phyloP scores from a whole-genome alignment of 2,797 vertebrate species.

The Pseudomugil tenellus region DNA sequence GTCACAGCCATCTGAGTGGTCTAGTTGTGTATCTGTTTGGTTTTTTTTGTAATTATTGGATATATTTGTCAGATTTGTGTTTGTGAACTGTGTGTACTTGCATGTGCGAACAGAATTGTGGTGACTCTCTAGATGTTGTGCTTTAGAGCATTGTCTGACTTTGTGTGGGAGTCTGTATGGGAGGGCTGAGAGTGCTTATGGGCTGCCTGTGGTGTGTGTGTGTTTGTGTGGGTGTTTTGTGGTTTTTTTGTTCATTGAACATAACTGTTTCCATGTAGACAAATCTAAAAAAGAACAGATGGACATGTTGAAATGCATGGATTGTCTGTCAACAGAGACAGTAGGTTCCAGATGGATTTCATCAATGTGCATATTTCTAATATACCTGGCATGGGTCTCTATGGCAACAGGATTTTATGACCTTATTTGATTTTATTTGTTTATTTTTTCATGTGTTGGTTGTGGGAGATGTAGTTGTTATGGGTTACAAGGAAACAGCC shows the following conservation, averaged over 20 bases:
- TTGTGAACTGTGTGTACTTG: slow-evolving; percentile 20
- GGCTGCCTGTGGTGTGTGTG: slow-evolving; percentile 59
- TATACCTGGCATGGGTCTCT: no score
- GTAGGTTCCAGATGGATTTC: neutral
- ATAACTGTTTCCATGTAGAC: slow-evolving; percentile 73
- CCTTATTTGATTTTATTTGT: neutral
- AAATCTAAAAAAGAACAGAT: slow-evolving; percentile 5
- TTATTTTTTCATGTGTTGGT: no score
- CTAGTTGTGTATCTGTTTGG: slow-evolving; percentile 28
- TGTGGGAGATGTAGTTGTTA: neutral
- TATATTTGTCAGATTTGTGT: slow-evolving; percentile 8
- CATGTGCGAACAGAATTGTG: slow-evolving; percentile 23
- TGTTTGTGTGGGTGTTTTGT: slow-evolving; percentile 50
- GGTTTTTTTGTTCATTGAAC: slow-evolving; percentile 56
- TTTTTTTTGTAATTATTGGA: slow-evolving; percentile 1
- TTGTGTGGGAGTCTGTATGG: slow-evolving; percentile 63
- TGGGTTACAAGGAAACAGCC: no score
- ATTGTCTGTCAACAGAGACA: neutral
- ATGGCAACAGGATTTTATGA: neutral
- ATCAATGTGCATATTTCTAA: neutral
- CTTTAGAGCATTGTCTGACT: slow-evolving; percentile 30
- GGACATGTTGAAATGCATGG: neutral
- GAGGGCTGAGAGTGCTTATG: slow-evolving; percentile 61
- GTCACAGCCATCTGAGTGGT: slow-evolving; percentile 14
- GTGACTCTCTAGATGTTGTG: slow-evolving; percentile 20